Percentiles rank a stretch among this genome's conserved stretches.
phyloP scores from a whole-genome alignment of 2,888 invertebrate species.

The Anoplius nigerrimus region DNA sequence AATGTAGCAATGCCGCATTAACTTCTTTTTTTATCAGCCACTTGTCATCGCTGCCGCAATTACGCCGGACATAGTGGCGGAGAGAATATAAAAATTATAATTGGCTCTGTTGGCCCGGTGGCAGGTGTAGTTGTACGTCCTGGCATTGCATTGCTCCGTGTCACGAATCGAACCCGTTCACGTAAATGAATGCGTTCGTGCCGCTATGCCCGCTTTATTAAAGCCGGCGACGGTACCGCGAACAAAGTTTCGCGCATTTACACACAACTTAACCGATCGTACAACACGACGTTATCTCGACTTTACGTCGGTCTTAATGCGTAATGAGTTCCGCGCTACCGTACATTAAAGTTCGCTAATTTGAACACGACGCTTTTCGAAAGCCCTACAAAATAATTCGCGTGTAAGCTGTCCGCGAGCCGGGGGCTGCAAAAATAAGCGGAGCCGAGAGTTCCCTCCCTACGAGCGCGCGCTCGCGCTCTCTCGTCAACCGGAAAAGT shows the following conservation, averaged over 20 bases:
- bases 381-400: too few relatives aligned
- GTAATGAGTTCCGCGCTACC: neutral
- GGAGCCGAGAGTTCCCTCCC: too few relatives aligned
- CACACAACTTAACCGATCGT: neutral
- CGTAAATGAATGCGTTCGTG: neutral
- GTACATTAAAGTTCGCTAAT: neutral
- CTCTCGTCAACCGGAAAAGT: too few relatives aligned
- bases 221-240: neutral
- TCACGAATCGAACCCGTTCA: slow-evolving; percentile 2
- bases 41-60: too few relatives aligned
- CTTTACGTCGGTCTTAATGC: neutral
- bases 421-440: too few relatives aligned
- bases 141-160: neutral
- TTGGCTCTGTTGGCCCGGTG: neutral
- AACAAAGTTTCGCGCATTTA: neutral
- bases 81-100: neutral
- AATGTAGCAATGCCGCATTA: too few relatives aligned
- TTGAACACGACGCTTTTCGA: too few relatives aligned
- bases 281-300: neutral
- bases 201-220: neutral
- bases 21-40: too few relatives aligned
- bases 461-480: too few relatives aligned
- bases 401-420: too few relatives aligned
- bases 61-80: too few relatives aligned
- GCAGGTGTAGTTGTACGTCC: neutral